Base-by-base conservation (phyloP, 2,888 invertebrate species). In the Philopedon plagiatum region DNA sequence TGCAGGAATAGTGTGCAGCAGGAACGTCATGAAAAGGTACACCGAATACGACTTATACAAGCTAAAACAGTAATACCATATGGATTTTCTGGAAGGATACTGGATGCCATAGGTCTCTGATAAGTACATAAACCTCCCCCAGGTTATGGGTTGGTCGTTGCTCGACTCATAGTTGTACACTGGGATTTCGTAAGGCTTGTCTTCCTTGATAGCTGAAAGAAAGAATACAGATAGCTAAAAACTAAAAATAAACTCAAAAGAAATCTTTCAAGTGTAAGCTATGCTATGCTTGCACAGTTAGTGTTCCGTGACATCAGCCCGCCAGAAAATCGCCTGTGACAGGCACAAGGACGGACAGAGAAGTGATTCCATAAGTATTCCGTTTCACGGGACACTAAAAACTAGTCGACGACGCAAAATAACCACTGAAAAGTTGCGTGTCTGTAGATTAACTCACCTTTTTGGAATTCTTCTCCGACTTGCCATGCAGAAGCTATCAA, bases 91-190 rank as follows among this genome's bases (percentile, higher is more conserved):
- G 0, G 92, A 88, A 0, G 93, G 93, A 34, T 87, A 88, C 41
- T 85, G 78, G 0, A 85, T 76, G 0, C 91, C 91, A 74, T 90
- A 86, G 70, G 87, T 88, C n/a, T 86, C 84, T 51, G 90, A 90
- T 71, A 88, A 80, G 0, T 87, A 85, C 71, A 91, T 91, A 71
- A 91, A 89, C 15, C 91, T 85, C 0, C 90, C 91, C 94, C 96
- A 97, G 0, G 90, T 92, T 60, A 96, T 87, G 0, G 95, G 94
- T 79, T 95, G 94, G 77, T 94, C 91, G 2, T 90, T 89, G 0
- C 95, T 94, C 0, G 96, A 94, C 8, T 95, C 95, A 85, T 91
- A 95, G 85, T 97, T 95, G 87, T 94, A 96, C 74, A 98, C 91
- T 0, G 94, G 91, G 23, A 90, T 86, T 13, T 88, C 86, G 54